phyloP scores from a whole-genome alignment of 2,113 vertebrate genomes.

The Anguilla japonica region DNA sequence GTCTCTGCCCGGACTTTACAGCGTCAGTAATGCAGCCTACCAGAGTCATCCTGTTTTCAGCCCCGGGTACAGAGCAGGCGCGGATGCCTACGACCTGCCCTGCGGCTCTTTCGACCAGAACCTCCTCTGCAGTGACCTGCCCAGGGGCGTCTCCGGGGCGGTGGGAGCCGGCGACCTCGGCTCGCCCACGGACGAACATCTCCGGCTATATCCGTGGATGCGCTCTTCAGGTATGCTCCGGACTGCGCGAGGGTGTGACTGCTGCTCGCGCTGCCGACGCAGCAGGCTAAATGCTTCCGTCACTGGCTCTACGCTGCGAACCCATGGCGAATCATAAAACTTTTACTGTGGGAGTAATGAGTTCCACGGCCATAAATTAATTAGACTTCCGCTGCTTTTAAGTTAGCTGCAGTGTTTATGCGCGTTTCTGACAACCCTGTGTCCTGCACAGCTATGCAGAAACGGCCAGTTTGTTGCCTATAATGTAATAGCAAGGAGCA shows the following conservation, averaged over 20 bases:
- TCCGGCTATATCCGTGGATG: conserved; percentile 93
- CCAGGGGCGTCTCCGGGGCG: conserved; percentile 82
- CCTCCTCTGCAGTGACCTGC: conserved; percentile 81
- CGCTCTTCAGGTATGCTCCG: conserved; percentile 85
- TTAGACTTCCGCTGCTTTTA: conserved; percentile 64
- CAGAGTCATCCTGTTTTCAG: conserved; percentile 73
- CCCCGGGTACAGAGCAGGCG: conserved; percentile 76
- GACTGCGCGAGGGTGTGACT: conserved; percentile 43
- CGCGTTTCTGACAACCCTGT: conserved; percentile 37
- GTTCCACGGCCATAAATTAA: conserved; percentile 71
- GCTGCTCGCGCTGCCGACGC: conserved; percentile 54
- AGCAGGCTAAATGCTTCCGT: conserved; percentile 80
- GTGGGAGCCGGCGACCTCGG: conserved; percentile 78
- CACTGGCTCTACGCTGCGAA: conserved; percentile 78
- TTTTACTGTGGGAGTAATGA: conserved; percentile 84
- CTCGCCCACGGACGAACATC: conserved; percentile 78
- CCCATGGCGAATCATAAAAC: conserved; percentile 86
- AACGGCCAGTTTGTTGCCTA: neutral
- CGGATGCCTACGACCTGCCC: conserved; percentile 79
- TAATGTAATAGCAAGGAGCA: neutral
- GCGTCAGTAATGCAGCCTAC: conserved; percentile 81
- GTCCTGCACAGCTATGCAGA: conserved; percentile 28
- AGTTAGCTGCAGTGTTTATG: conserved; percentile 56
- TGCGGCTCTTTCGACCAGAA: conserved; percentile 85
- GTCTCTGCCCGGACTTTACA: conserved; percentile 82